Evolutionary conservation across 2,113 vertebrate species (phyloP), one percentile per base, ranked within the genome.

Genomic region (Halcyon senegalensis): DNA sequence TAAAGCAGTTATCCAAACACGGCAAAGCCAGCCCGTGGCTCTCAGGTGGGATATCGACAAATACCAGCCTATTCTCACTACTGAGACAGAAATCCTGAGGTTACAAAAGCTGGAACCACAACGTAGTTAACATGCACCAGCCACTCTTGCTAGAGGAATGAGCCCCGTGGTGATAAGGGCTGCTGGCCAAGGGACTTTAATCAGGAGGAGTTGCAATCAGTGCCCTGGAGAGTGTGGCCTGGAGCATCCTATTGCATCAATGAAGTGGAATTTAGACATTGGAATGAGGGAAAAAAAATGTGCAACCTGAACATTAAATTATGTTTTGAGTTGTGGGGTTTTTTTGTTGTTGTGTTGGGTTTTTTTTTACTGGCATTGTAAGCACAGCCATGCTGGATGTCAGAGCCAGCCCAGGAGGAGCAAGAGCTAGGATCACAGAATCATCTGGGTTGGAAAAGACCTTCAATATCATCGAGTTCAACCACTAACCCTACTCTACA

Each of bases 171-270:
- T 84, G 84, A 37, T 50, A 58, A 84, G 35, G 84, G 84, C 94
- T 93, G 80, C 67, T 89, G 58, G 86, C 96, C 96, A 95, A 93
- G 83, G 28, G 77, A 82, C 73, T 93, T 75, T 9, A 84, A 72
- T 89, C 86, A 84, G 3, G 48, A 90, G 55, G 51, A 88, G 44
- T 0, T 96, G 58, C 53, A 76, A 50, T 84, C 76, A 30, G 69
- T 92, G 85, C 60, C 86, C 76, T 63, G 44, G 76, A 90, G 79
- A 89, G 44, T 0, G 4, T 9, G 62, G 92, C 59, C 78, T 94
- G 74, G 68, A 83, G 92, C 69, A 86, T 90, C 88, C 77, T 66
- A 62, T 63, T 92, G 69, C 19, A 2, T 79, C 89, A 90, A 46
- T 53, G 19, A 91, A 92, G 69, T 78, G 76, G 94, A 94, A 94